A percentile compares a stretch with the other conserved stretches of the same genome.
These are phyloP conservation scores for Lottia scabra DNA, from an alignment of 2,888 invertebrate species.

Conservation along the genomic window DNA sequence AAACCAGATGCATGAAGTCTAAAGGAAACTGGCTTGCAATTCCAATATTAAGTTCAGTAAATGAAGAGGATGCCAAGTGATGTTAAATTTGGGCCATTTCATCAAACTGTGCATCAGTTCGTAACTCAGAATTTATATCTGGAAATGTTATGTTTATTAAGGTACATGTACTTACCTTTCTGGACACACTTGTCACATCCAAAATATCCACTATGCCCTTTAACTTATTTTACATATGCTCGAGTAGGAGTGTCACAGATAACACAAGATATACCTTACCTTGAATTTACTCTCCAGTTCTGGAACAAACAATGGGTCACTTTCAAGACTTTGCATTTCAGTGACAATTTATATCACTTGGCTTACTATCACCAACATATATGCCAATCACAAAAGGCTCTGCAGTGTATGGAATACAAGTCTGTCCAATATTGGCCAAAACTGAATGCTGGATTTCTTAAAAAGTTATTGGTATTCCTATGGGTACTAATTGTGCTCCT, in stretches of 20 bases:
- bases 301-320: too few relatives aligned
- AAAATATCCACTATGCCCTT: too few relatives aligned
- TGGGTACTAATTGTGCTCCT: too few relatives aligned
- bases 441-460: constrained; percentile 19
- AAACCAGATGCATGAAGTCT: constrained; percentile 56
- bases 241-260: too few relatives aligned
- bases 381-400: constrained; percentile 30
- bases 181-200: too few relatives aligned
- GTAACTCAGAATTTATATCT: neutral
- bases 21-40: constrained; percentile 39
- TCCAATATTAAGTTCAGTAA: constrained; percentile 24
- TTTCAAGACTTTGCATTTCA: neutral
- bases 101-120: constrained; percentile 24
- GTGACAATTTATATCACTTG: constrained; percentile 20
- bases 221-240: too few relatives aligned
- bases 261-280: too few relatives aligned
- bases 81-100: constrained; percentile 30
- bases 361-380: constrained; percentile 21
- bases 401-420: neutral
- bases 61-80: constrained; percentile 27
- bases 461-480: constrained; percentile 25
- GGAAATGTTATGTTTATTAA: neutral
- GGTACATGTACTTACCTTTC: too few relatives aligned
- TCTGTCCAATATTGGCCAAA: constrained; percentile 30
- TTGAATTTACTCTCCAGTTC: too few relatives aligned